Evolutionary conservation across 1,140 invertebrate species (phyloP).

Genomic region (Magallana ariakensis): DNA sequence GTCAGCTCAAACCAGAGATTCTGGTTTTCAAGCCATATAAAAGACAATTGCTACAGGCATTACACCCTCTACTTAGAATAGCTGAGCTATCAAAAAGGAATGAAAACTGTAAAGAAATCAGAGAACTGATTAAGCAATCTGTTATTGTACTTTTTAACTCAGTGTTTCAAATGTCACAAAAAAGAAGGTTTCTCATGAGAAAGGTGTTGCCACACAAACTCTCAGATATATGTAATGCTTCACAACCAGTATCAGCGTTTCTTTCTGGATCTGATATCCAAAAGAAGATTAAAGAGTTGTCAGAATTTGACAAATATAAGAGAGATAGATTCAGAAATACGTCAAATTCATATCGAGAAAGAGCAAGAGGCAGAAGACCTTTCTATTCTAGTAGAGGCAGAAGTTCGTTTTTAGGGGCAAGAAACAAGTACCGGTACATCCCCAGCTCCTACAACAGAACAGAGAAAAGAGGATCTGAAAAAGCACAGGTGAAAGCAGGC

Average conservation of each 20-base stretch:
- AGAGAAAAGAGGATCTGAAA: background rate
- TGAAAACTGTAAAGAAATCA: background rate
- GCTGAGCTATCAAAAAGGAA: background rate
- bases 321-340: background rate
- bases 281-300: background rate
- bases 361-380: background rate
- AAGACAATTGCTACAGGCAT: background rate
- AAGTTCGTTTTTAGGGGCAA: background rate
- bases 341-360: background rate
- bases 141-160: background rate
- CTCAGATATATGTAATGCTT: background rate
- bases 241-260: background rate
- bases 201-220: background rate
- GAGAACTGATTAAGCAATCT: background rate
- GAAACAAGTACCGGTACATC: too few species aligned
- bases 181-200: background rate
- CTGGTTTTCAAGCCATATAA: background rate
- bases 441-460: too few species aligned
- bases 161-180: background rate
- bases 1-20: background rate
- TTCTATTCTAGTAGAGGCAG: background rate
- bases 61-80: background rate
- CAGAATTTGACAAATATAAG: background rate
- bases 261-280: background rate
- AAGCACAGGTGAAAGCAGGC: background rate